These are phyloP conservation scores for Lepilemur septentrionalis DNA, from an alignment of 2,797 vertebrate genomes.

Conservation along the genomic window DNA sequence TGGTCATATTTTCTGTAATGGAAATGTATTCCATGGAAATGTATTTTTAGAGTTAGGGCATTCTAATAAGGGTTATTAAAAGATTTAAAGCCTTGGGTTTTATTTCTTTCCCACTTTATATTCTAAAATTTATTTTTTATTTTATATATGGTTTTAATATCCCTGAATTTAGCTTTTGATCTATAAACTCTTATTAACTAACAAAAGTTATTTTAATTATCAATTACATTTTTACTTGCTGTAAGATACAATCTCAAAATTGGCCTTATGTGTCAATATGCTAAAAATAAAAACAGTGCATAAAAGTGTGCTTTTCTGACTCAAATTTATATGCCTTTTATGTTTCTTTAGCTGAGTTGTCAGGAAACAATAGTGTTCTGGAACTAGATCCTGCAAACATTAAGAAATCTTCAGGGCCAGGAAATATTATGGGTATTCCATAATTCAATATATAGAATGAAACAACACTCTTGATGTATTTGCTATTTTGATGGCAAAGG, in stretches of 20 bases:
- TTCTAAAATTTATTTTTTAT: slow-evolving; percentile 28
- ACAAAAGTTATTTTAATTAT: slow-evolving; percentile 50
- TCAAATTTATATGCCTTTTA: slow-evolving; percentile 17
- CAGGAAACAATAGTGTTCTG: slow-evolving; percentile 37
- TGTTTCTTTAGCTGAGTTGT: slow-evolving; percentile 46
- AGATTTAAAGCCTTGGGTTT: slow-evolving; percentile 2
- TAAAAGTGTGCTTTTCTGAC: slow-evolving; percentile 22
- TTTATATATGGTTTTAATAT: slow-evolving; percentile 27
- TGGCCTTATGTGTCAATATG: neutral
- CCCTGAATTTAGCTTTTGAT: slow-evolving; percentile 21
- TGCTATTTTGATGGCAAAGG: slow-evolving; percentile 59
- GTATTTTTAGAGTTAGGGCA: neutral
- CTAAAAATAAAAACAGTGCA: slow-evolving; percentile 35
- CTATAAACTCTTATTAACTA: slow-evolving; percentile 28
- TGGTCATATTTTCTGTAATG: slow-evolving; percentile 7
- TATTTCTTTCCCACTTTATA: slow-evolving; percentile 6
- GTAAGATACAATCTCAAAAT: neutral
- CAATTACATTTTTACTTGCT: slow-evolving; percentile 31
- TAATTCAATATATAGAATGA: slow-evolving; percentile 44
- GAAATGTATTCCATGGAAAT: neutral
- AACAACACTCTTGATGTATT: slow-evolving; percentile 43
- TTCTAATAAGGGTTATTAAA: slow-evolving; percentile 10
- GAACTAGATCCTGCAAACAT: slow-evolving; percentile 6
- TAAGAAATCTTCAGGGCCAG: slow-evolving; percentile 44
- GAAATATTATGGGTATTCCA: slow-evolving; percentile 33